Conservation (phyloP, 2,113 vertebrate genomes). For the Tyto alba region DNA sequence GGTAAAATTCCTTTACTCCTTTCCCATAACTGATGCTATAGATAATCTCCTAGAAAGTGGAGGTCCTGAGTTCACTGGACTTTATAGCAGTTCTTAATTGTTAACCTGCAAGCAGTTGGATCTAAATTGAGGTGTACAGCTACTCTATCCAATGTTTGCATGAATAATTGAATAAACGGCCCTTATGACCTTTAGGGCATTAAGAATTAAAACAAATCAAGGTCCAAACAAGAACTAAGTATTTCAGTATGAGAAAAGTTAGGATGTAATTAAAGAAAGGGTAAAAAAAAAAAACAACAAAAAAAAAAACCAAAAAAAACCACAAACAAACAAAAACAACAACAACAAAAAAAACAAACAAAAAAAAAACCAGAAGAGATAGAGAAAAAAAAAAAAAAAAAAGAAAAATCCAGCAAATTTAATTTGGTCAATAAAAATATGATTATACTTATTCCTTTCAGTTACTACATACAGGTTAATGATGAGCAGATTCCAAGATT, state of each 20-base stretch:
- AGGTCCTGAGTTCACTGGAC: not conserved
- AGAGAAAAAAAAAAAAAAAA: not conserved
- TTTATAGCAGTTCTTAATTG: not conserved
- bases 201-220: not conserved
- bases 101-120: not conserved
- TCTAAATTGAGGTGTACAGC: not conserved
- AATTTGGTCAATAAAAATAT: not conserved
- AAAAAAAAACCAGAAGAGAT: no score
- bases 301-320: no score
- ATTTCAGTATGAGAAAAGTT: not conserved
- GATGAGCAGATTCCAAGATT: not conserved
- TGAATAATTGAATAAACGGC: not conserved
- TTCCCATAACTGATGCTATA: not conserved
- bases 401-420: not conserved
- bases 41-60: not conserved
- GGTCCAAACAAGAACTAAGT: not conserved
- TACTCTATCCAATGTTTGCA: not conserved
- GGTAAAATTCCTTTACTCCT: not conserved
- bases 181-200: not conserved
- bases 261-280: not conserved
- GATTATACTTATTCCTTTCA: not conserved
- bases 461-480: not conserved
- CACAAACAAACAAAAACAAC: no score
- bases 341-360: fast-evolving
- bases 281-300: not conserved